Evolutionary conservation across 2,888 invertebrate species (phyloP).

Genomic region (Euzetes globulus): DNA sequence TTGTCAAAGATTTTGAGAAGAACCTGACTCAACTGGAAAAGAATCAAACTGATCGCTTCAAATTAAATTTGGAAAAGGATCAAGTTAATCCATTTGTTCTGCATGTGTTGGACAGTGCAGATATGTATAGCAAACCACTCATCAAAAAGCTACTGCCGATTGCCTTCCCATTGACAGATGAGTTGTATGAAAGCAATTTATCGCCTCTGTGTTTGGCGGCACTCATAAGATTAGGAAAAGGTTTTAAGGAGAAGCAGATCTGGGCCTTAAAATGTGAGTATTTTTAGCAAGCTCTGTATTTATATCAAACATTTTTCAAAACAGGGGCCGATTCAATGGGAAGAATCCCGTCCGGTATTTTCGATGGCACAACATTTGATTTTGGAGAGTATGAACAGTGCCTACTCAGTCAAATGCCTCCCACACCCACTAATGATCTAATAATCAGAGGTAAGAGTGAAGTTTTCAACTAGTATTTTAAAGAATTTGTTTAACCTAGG

Average conservation of each 20-base stretch:
- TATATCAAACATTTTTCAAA: neutral
- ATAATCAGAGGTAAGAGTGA: neutral
- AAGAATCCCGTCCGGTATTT: neutral
- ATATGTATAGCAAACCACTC: neutral
- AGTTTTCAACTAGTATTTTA: neutral
- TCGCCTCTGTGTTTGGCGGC: neutral
- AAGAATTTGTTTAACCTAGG: neutral
- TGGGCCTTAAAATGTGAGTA: constrained; percentile 2
- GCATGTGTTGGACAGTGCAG: no score
- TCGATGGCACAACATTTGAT: neutral
- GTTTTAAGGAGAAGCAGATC: neutral
- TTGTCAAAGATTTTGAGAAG: no score
- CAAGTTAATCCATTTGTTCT: no score
- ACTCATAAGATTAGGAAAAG: neutral
- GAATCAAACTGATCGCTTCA: no score
- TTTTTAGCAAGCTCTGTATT: neutral
- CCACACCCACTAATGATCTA: neutral
- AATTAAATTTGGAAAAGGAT: no score
- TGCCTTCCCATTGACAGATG: neutral
- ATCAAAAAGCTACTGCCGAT: neutral
- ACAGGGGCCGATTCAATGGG: neutral
- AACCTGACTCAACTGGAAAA: no score
- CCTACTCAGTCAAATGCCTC: neutral
- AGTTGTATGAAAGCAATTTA: neutral
- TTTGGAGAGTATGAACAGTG: neutral